Percentiles rank a stretch among this genome's conserved stretches.
Evolutionary conservation across 2,888 invertebrate genomes (phyloP).

Genomic region (Geotrupes spiniger): DNA sequence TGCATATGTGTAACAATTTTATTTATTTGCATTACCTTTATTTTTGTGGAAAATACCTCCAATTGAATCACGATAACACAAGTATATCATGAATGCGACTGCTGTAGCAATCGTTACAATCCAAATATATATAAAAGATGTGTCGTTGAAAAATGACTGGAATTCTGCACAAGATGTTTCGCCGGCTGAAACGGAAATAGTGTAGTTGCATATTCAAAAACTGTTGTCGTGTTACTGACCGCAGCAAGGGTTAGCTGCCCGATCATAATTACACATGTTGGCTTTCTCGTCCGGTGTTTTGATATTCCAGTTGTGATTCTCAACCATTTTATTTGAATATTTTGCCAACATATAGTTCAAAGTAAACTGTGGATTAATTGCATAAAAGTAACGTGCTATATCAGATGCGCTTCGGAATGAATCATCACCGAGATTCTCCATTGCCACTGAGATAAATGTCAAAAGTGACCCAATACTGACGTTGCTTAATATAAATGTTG

Average conservation of each 20-base stretch:
- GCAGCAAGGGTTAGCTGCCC: constrained; percentile 40
- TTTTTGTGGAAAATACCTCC: no score
- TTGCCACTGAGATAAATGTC: constrained; percentile 34
- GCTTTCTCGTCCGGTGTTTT: constrained; percentile 29
- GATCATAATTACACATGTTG: constrained; percentile 26
- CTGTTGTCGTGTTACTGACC: constrained; percentile 29
- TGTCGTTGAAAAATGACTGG: no score
- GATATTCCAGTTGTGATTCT: constrained; percentile 42
- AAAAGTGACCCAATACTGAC: constrained; percentile 40
- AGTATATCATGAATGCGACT: no score
- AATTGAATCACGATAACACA: no score
- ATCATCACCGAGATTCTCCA: constrained; percentile 34
- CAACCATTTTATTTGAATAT: constrained; percentile 38
- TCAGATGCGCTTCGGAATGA: constrained; percentile 32
- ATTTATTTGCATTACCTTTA: no score
- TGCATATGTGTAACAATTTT: no score
- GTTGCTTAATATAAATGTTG: constrained; percentile 39
- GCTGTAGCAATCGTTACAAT: no score
- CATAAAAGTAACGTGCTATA: constrained; percentile 30
- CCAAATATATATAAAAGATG: no score
- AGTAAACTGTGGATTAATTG: constrained; percentile 42
- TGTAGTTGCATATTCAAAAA: no score
- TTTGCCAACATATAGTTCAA: constrained; percentile 36
- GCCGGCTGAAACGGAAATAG: no score
- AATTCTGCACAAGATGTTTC: no score